Evolutionary conservation across 2,113 vertebrate species (phyloP).

Genomic region (Gallinago undulata): DNA sequence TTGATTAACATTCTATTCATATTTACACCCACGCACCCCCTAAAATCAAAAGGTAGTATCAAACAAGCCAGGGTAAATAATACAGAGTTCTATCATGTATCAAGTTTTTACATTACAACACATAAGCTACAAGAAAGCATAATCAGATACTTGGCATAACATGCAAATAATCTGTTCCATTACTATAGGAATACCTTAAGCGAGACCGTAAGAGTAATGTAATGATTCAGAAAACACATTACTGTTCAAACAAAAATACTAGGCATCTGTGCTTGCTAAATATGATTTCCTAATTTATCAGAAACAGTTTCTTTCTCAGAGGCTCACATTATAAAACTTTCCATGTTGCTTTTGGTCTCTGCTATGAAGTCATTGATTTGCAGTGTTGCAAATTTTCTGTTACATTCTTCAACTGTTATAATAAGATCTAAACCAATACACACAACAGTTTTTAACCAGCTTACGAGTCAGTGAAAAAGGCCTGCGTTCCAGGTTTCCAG

Average conservation of each 20-base stretch:
- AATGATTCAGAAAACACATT: constrained; percentile 12
- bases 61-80: not conserved
- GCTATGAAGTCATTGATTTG: not conserved
- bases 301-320: not conserved
- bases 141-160: not conserved
- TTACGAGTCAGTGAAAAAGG: not conserved
- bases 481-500: not conserved
- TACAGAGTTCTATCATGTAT: not conserved
- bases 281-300: not conserved
- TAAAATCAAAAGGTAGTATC: not conserved
- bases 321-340: not conserved
- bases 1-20: not conserved
- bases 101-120: not conserved
- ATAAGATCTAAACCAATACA: not conserved
- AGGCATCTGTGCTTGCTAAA: constrained; percentile 33
- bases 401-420: not conserved
- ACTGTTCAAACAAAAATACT: constrained; percentile 20
- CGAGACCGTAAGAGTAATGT: constrained; percentile 3
- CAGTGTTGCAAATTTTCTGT: not conserved
- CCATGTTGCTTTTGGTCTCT: not conserved
- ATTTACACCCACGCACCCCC: not conserved
- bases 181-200: not conserved
- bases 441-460: not conserved
- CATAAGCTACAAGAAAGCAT: not conserved
- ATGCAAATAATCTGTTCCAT: constrained; percentile 12